Conservation (phyloP, 2,888 invertebrate species). For the Timema podura region DNA sequence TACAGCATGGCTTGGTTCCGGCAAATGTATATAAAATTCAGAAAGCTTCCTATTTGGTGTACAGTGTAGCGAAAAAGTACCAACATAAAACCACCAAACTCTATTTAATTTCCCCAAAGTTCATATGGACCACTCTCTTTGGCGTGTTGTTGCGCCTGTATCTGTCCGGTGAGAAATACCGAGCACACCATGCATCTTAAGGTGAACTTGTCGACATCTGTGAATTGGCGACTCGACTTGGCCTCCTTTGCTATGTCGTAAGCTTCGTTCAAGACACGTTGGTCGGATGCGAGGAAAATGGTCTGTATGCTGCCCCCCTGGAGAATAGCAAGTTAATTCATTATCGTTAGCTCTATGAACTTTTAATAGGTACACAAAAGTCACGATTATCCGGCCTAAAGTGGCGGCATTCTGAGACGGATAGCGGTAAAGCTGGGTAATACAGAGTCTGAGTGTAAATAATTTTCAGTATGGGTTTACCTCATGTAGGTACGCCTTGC, state of each 20-base stretch:
- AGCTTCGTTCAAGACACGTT: constrained; percentile 70
- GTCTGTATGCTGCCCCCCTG: constrained; percentile 72
- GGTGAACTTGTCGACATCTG: constrained; percentile 83
- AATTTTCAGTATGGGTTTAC: no score
- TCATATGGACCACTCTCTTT: constrained; percentile 76
- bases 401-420: no score
- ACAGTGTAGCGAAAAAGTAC: no score
- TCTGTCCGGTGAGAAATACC: constrained; percentile 69
- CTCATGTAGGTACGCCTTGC: no score
- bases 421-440: no score
- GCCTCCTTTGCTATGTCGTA: constrained; percentile 83
- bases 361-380: neutral
- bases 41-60: no score
- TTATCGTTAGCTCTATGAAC: neutral
- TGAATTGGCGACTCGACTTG: constrained; percentile 83
- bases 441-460: no score
- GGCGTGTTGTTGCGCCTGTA: constrained; percentile 80
- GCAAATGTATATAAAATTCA: no score
- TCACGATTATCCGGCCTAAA: no score
- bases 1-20: no score
- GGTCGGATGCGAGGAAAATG: constrained; percentile 73
- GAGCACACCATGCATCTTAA: constrained; percentile 81
- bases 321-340: constrained; percentile 37
- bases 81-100: no score
- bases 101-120: constrained; percentile 60